These are phyloP conservation scores for Cacatua alba DNA, from an alignment of 2,113 vertebrate genomes.

Conservation along the genomic window DNA sequence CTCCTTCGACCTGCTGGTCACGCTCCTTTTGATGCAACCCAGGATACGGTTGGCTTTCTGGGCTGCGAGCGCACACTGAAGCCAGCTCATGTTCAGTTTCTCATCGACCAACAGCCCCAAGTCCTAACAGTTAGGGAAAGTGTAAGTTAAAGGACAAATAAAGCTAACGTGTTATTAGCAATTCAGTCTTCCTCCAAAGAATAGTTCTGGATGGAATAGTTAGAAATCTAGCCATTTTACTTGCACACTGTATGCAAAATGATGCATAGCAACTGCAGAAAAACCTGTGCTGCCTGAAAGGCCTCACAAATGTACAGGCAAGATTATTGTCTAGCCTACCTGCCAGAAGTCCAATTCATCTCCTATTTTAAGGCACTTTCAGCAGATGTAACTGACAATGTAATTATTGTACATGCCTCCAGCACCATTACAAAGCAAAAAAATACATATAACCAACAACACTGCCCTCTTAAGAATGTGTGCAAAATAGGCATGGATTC, in stretches of 20 bases:
- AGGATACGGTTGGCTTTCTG: not conserved
- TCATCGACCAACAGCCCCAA: not conserved
- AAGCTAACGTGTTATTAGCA: not conserved
- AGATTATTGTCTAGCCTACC: not conserved
- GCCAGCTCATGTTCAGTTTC: not conserved
- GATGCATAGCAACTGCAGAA: not conserved
- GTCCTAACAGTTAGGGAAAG: not conserved
- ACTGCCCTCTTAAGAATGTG: not conserved
- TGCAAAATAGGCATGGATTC: not conserved
- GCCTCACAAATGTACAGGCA: not conserved
- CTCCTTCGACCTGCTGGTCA: not conserved
- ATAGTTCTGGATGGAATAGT: not conserved
- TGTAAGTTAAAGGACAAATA: not conserved
- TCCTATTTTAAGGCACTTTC: not conserved
- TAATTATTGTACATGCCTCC: not conserved
- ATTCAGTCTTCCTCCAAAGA: not conserved
- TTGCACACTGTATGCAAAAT: not conserved
- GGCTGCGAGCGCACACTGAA: not conserved
- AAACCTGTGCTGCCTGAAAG: not conserved
- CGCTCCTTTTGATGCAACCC: not conserved
- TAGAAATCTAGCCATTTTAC: not conserved
- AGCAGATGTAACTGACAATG: not conserved
- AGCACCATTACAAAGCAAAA: not conserved
- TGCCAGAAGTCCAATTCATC: not conserved
- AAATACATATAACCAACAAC: rapidly evolving